Conservation (phyloP, 2,888 invertebrate species). For the Eristalis pertinax region DNA sequence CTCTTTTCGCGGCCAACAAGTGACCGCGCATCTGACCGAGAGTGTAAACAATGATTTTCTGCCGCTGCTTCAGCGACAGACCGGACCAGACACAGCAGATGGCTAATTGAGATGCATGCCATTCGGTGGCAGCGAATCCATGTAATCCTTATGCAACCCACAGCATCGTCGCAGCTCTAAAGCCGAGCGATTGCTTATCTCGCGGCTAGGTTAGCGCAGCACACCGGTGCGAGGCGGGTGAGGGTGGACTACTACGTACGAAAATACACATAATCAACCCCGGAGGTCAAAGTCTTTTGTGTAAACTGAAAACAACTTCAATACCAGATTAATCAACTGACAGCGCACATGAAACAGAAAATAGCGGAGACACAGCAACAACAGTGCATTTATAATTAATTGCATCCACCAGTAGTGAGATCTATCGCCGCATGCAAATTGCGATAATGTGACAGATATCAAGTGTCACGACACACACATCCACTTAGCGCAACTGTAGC, state of each 20-base stretch:
- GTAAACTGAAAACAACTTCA: conserved; percentile 65
- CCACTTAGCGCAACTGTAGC: not conserved
- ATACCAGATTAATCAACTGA: conserved; percentile 63
- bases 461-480: conserved; percentile 65
- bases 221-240: not conserved
- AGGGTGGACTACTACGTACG: not conserved
- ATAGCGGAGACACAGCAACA: conserved; percentile 7
- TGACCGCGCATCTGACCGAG: not conserved
- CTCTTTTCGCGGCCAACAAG: not conserved
- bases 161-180: not conserved
- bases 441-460: conserved; percentile 71
- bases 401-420: conserved; percentile 64
- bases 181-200: conserved; percentile 34
- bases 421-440: conserved; percentile 71
- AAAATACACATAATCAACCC: conserved; percentile 35
- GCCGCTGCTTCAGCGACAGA: conserved; percentile 12
- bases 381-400: conserved; percentile 57
- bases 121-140: conserved; percentile 18
- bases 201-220: not conserved
- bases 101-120: conserved; percentile 57
- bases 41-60: conserved; percentile 20
- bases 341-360: conserved; percentile 21
- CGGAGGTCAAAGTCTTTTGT: conserved; percentile 70
- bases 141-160: not conserved
- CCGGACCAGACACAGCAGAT: conserved; percentile 47